Evolutionary conservation across 2,888 invertebrate genomes (phyloP), one percentile per base, ranked within the genome.

Genomic region (Hirtodrosophila confusa): DNA sequence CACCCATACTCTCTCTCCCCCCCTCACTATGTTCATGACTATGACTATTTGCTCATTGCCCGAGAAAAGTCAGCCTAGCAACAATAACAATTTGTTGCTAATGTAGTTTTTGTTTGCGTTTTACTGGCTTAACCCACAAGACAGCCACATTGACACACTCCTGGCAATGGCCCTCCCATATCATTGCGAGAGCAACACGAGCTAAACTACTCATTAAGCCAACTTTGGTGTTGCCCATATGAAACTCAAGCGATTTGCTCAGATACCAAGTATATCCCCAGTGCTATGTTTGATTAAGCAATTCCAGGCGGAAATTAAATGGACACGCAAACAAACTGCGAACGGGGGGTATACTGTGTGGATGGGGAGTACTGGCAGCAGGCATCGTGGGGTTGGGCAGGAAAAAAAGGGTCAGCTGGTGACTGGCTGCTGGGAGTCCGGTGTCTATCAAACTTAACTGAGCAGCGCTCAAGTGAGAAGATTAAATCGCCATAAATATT

Each of bases 401-500:
- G 9, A 50, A 51, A 57, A 58, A 75, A 80, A 75, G 68, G 69
- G 78, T 78, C 73, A 73, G 68, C 60, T 51, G 50, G 49, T 57
- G 23, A 37, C 44, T 64, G 45, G 44, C 17, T 36, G 31, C n/a
- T 12, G 41, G 47, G 49, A 8, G 51, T 43, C 47, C 29, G 62
- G 72, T 69, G 77, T 80, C 78, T 75, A 84, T 84, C 86, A 79
- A 83, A 83, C 80, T 80, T 86, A 84, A 79, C 82, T 85, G 82
- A 84, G 74, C 77, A 75, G 80, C 78, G 80, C 74, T 83, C 86
- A 83, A 86, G 86, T 86, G 88, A 84, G 86, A 84, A 88, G 88
- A 88, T 88, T 88, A 87, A 84, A 87, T 86, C 79, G 87, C 88
- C 79, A 88, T 88, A 88, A 88, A 88, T 88, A 88, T 88, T 88